Conservation (phyloP, 2,113 vertebrate species). For the Rhea pennata region DNA sequence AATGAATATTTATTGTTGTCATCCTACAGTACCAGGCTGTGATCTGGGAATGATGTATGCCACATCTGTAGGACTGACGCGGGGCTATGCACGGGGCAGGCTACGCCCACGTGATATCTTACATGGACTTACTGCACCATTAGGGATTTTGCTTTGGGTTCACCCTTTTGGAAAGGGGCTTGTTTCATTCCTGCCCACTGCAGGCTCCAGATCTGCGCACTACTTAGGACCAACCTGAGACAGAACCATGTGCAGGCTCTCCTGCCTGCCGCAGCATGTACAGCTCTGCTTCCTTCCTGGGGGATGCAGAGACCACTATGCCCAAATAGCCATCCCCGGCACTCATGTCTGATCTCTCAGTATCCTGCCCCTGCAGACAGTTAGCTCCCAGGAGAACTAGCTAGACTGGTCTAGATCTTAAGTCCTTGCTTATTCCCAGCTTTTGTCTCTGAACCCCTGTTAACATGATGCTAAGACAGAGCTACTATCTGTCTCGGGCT, state of each 20-base stretch:
- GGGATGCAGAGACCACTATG: fast-evolving
- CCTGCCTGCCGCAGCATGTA: neutral
- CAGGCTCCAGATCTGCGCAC: neutral
- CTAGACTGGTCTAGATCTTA: neutral
- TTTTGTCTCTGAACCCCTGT: neutral
- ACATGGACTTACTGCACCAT: fast-evolving
- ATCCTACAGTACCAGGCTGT: slow-evolving; percentile 51
- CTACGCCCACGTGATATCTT: fast-evolving
- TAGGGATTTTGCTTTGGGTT: neutral
- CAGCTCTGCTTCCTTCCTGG: neutral
- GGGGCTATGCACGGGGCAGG: neutral
- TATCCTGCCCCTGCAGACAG: neutral
- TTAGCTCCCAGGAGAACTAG: neutral
- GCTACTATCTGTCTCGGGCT: neutral
- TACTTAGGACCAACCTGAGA: neutral
- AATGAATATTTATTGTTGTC: slow-evolving; percentile 30
- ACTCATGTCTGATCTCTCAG: fast-evolving
- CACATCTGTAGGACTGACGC: neutral
- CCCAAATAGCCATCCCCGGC: fast-evolving
- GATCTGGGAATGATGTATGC: neutral
- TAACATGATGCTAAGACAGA: neutral
- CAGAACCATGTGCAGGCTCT: neutral
- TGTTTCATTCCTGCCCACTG: neutral
- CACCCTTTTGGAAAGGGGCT: neutral
- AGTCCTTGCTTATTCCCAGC: neutral